phyloP scores from a whole-genome alignment of 2,888 invertebrate species.

The Nomada hirtipes region DNA sequence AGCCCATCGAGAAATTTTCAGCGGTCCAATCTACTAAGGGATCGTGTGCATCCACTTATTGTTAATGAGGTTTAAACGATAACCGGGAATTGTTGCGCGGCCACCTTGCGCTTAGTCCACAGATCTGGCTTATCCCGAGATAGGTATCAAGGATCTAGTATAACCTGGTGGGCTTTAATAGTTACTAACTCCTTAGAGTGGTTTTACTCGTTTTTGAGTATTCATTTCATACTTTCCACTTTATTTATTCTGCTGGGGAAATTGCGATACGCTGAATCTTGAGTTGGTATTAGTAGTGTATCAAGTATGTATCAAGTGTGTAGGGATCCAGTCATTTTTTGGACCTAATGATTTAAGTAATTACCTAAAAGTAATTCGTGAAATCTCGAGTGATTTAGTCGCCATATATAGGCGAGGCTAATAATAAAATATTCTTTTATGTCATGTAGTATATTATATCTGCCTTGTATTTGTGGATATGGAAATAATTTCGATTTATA shows the following conservation, averaged over 20 bases:
- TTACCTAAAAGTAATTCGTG: too few species aligned
- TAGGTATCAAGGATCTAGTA: constrained; percentile 12
- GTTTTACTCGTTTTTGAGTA: neutral
- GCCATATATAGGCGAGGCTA: too few species aligned
- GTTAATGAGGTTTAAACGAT: constrained; percentile 69
- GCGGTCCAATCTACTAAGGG: constrained; percentile 68
- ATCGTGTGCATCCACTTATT: constrained; percentile 65
- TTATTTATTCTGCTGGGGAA: neutral
- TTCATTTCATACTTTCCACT: neutral
- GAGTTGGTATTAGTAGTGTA: too few species aligned
- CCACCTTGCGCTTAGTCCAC: constrained; percentile 42
- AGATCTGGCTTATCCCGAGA: constrained; percentile 48
- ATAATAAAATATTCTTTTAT: too few species aligned
- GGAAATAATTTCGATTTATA: too few species aligned
- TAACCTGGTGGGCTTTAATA: constrained; percentile 29
- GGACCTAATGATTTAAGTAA: too few species aligned
- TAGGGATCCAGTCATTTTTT: too few species aligned
- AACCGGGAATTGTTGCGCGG: constrained; percentile 72
- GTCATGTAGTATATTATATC: too few species aligned
- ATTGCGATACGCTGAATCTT: neutral
- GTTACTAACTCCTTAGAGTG: constrained; percentile 24
- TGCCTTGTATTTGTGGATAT: too few species aligned
- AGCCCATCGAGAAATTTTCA: constrained; percentile 58
- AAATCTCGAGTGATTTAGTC: too few species aligned
- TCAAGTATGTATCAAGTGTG: too few species aligned